Conservation (phyloP, 2,888 invertebrate genomes). For the Drosophila birchii region DNA sequence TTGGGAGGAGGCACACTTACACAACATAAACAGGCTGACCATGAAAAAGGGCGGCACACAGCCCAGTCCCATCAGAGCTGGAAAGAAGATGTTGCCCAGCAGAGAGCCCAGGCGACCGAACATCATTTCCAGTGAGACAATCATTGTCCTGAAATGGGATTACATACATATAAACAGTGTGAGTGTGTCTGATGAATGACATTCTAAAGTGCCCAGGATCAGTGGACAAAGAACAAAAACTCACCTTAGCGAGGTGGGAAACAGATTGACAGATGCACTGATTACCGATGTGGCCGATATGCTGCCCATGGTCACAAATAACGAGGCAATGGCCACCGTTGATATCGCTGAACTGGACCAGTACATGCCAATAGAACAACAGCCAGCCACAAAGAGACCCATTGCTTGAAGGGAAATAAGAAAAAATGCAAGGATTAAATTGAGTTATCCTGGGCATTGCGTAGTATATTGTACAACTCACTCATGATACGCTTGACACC, state of each 20-base stretch:
- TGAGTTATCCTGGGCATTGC: neutral
- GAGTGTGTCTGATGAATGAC: no score
- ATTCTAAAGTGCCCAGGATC: neutral
- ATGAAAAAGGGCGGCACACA: slow-evolving; percentile 90
- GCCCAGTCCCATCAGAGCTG: slow-evolving; percentile 88
- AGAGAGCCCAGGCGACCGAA: slow-evolving; percentile 89
- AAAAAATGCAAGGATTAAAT: neutral
- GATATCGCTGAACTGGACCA: slow-evolving; percentile 85
- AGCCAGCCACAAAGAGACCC: slow-evolving; percentile 85
- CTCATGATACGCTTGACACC: slow-evolving; percentile 86
- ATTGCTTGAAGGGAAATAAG: slow-evolving; percentile 63
- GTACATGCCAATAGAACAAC: slow-evolving; percentile 86
- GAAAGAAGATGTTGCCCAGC: slow-evolving; percentile 90
- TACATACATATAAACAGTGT: no score
- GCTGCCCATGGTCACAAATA: slow-evolving; percentile 84
- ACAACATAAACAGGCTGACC: slow-evolving; percentile 87
- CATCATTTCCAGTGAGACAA: slow-evolving; percentile 89
- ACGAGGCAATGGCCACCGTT: slow-evolving; percentile 86
- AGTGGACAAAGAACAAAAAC: neutral
- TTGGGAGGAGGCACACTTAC: slow-evolving; percentile 86
- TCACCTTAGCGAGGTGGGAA: slow-evolving; percentile 82
- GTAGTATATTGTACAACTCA: no score
- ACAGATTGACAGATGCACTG: slow-evolving; percentile 77
- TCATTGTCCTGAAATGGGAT: slow-evolving; percentile 87
- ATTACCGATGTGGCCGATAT: slow-evolving; percentile 77